These are phyloP conservation scores for Tupaia chinensis DNA, from an alignment of 2,113 vertebrate genomes.

Conservation along the genomic window DNA sequence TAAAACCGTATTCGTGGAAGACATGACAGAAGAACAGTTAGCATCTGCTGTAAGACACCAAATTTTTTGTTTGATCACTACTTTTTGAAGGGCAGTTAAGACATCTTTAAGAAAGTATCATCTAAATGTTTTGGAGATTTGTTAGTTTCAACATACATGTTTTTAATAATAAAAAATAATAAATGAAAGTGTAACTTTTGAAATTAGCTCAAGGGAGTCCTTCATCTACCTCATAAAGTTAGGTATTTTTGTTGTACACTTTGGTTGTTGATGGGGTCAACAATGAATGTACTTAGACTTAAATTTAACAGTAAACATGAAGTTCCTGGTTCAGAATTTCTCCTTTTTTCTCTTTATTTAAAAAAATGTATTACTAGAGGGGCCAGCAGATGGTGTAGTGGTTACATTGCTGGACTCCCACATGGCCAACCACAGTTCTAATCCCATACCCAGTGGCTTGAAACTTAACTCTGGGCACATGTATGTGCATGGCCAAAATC, in stretches of 20 bases:
- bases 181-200: slow-evolving; percentile 10
- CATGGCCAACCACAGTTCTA: too few species aligned
- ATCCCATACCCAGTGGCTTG: too few species aligned
- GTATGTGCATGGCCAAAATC: too few species aligned
- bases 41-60: slow-evolving; percentile 94
- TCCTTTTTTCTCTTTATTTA: background rate
- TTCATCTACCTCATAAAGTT: slow-evolving; percentile 4
- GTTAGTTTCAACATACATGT: background rate
- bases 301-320: background rate
- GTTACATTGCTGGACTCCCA: too few species aligned
- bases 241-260: background rate
- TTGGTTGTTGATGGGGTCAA: background rate
- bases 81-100: slow-evolving; percentile 50
- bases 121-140: slow-evolving; percentile 39
- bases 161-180: background rate
- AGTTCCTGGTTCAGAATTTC: background rate
- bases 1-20: slow-evolving; percentile 97
- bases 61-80: background rate
- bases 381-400: too few species aligned
- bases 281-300: background rate
- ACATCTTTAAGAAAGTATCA: slow-evolving; percentile 50
- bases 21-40: slow-evolving; percentile 99
- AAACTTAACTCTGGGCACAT: too few species aligned
- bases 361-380: too few species aligned
- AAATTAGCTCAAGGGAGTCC: background rate